Base-by-base conservation (phyloP, 2,113 vertebrate genomes). In the Hiodon tergisus region DNA sequence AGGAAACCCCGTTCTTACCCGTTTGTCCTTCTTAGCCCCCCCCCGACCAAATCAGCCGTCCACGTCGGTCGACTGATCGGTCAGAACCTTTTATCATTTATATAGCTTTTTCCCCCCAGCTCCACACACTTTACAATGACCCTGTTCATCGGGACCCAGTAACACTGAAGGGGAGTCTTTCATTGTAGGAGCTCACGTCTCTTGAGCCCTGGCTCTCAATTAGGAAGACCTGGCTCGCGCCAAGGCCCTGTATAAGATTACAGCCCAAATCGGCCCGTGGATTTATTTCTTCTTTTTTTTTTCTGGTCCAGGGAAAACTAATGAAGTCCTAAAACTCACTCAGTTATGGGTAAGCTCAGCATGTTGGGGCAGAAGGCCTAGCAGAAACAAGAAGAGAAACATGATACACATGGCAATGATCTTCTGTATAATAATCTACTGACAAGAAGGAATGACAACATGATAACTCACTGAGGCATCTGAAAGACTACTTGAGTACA, bases 361-460 rank as follows among this genome's bases (percentile, higher is more conserved):
- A 85, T 86, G 90, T 85, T 85, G 78, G 72, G 76, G 74, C 50
- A 75, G 76, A 84, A 78, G 81, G 80, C 85, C 81, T 77, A 47
- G 81, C 59, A 76, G 75, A 83, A 78, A 86, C 79, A 89, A 87
- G 86, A 85, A 90, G 89, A 89, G 94, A 95, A 95, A 93, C 86
- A 88, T 87, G 91, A 96, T 95, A 91, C 93, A 86, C 90, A 91
- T 87, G 90, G 91, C 92, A 92, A 89, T 91, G 89, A 94, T 94
- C 92, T 88, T 92, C 92, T 85, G 85, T 90, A 93, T 95, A 95
- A 96, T 94, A 92, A 92, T 87, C 90, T 87, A 89, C 90, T 97
- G 94, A 94, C 94, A 94, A 90, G 85, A 86, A 89, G 92, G 92
- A 94, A 92, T 94, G 94, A 94, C 94, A 90, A 93, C 92, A 92